These are phyloP conservation scores for Poecilus cupreus DNA, from an alignment of 2,888 invertebrate genomes.

Conservation along the genomic window DNA sequence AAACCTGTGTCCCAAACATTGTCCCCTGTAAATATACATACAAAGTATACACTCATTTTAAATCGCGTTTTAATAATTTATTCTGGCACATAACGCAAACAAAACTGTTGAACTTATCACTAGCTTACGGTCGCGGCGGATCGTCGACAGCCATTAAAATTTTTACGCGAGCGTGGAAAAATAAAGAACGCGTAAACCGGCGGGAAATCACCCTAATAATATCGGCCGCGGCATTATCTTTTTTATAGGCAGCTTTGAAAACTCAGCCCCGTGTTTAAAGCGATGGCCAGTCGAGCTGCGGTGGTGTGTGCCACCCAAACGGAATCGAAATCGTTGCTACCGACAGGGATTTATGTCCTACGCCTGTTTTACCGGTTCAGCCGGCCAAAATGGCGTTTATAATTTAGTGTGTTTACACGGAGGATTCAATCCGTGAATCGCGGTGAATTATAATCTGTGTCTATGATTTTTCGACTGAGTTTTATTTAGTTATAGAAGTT, in stretches of 20 bases:
- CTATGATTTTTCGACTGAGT: too few relatives aligned
- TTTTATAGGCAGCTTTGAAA: slow-evolving; percentile 16
- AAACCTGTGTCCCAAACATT: background rate
- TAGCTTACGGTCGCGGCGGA: background rate
- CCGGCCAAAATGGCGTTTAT: background rate
- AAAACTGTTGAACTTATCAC: slow-evolving; percentile 41
- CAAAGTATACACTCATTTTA: slow-evolving; percentile 24
- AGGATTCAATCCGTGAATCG: slow-evolving; percentile 20
- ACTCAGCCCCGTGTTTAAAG: background rate
- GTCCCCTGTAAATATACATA: background rate
- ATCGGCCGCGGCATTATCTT: slow-evolving; percentile 23
- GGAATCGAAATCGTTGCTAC: background rate
- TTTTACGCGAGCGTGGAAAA: slow-evolving; percentile 30
- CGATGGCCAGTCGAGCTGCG: slow-evolving; percentile 1
- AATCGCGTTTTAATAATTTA: slow-evolving; percentile 28
- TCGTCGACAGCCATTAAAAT: slow-evolving; percentile 34
- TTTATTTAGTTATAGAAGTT: background rate
- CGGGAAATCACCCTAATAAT: slow-evolving; percentile 3
- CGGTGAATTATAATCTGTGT: slow-evolving; percentile 29
- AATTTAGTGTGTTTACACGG: slow-evolving; percentile 26
- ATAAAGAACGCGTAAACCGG: slow-evolving; percentile 27
- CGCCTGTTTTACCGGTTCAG: background rate
- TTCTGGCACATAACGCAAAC: background rate
- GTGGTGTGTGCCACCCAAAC: background rate
- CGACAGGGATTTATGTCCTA: background rate